These are phyloP conservation scores for Chironex yamaguchii DNA, from an alignment of 30 jellyfish, hydroid and myxozoan genomes.

Conservation along the genomic window DNA sequence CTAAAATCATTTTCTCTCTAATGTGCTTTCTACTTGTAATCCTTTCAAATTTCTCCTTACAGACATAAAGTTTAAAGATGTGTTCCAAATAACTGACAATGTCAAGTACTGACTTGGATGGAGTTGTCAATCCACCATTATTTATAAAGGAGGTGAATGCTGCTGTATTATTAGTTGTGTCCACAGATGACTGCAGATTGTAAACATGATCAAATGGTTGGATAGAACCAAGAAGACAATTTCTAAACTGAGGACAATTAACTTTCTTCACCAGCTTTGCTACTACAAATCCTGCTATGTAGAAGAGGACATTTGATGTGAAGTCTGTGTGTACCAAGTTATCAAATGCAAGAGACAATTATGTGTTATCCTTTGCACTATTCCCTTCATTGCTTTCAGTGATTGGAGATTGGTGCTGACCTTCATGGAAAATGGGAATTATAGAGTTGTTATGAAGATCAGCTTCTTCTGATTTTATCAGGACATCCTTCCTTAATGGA, in stretches of 20 bases:
- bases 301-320: constrained; percentile 13
- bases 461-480: no score
- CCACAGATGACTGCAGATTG: no score
- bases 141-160: constrained; percentile 66
- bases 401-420: no score
- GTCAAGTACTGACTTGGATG: constrained; percentile 26
- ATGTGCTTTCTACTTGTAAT: background rate
- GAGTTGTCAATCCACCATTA: constrained; percentile 49
- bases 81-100: constrained; percentile 21
- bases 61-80: constrained; percentile 8
- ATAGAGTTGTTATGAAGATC: no score
- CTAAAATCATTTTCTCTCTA: constrained; percentile 35
- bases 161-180: no score
- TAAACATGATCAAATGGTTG: constrained; percentile 25
- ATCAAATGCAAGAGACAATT: no score
- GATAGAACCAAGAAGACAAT: constrained; percentile 32
- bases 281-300: constrained; percentile 37
- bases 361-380: no score
- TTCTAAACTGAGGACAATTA: constrained; percentile 4
- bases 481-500: no score
- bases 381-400: no score
- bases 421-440: no score
- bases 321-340: constrained; percentile 40
- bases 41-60: constrained; percentile 12
- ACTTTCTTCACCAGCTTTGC: constrained; percentile 37